Evolutionary conservation across 2,888 invertebrate genomes (phyloP), one percentile per base, ranked within the genome.

Genomic region (Apodemia hepburni): DNA sequence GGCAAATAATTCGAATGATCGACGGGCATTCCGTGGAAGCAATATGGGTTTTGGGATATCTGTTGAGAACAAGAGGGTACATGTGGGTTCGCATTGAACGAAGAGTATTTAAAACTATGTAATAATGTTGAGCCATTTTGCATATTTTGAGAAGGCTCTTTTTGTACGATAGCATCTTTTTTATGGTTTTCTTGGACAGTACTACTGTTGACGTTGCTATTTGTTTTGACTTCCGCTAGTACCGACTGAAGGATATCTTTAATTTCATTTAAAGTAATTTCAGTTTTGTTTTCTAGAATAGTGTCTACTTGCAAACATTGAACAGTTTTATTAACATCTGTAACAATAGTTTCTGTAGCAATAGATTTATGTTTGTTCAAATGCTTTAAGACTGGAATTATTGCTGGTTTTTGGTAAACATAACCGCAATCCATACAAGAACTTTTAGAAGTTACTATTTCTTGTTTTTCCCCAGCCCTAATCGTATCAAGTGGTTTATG

Each of bases 171-270:
- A 18, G 81, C 84, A 58, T 87, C 87, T 73, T 78, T 87, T 66
- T 76, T 86, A 15, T 64, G 17, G 62, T 73, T 79, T 5, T 72
- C 72, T 15, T 76, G 69, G 18, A 62, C 1, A 49, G 49, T 58
- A 22, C 8, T 8, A n/a, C 65, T 71, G 64, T 72, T 79, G 15
- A 70, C 38, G 66, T 77, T 77, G 12, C 73, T 69, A 47, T 76
- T 83, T 1, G 79, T 80, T 75, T 87, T 89, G 0, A 90, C 84
- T 77, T 88, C 87, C 11, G 76, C 74, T 49, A 90, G 69, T 8
- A 90, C 87, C 0, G 84, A 78, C 68, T 87, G 84, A 45, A 90
- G 71, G 64, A 89, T 87, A 67, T 60, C 75, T 70, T 88, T 89
- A 60, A 89, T 89, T 74, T 89, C 84, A 68, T 82, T 80, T 22